phyloP scores from a whole-genome alignment of 30 jellyfish, hydroid and myxozoan species.

The Sanderia malayensis region DNA sequence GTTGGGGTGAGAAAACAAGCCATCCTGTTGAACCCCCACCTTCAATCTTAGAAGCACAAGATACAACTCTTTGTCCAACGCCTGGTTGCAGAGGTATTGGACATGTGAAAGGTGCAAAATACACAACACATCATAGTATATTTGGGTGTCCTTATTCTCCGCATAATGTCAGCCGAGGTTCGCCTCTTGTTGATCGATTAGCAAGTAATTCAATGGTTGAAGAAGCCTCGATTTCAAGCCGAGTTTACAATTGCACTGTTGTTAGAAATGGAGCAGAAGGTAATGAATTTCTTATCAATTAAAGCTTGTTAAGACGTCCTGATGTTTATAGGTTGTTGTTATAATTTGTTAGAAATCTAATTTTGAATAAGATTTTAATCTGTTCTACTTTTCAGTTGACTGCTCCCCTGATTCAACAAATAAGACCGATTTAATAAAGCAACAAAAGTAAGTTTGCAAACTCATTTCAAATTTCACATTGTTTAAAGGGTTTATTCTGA shows the following conservation, averaged over 20 bases:
- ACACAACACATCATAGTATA: constrained; percentile 97
- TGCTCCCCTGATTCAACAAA: constrained; percentile 73
- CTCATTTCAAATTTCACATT: too few species aligned
- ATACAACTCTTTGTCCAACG: constrained; percentile 81
- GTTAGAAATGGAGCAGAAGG: constrained; percentile 23
- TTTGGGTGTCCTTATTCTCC: constrained; percentile 97
- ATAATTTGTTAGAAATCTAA: too few species aligned
- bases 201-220: constrained; percentile 91
- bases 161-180: constrained; percentile 81
- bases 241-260: constrained; percentile 41
- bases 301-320: background rate
- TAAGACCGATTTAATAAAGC: constrained; percentile 53
- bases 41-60: constrained; percentile 79
- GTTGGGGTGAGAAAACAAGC: constrained; percentile 94
- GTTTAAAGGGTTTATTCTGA: too few species aligned
- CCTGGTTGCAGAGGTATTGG: constrained; percentile 99
- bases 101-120: constrained; percentile 94
- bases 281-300: background rate
- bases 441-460: constrained; percentile 46
- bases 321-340: too few species aligned
- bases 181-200: constrained; percentile 96
- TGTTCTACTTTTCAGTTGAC: constrained; percentile 15
- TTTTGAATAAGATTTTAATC: too few species aligned
- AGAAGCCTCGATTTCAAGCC: constrained; percentile 74
- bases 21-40: constrained; percentile 95